Conservation (phyloP, 2,797 vertebrate species). For the Protonibea diacanthus region DNA sequence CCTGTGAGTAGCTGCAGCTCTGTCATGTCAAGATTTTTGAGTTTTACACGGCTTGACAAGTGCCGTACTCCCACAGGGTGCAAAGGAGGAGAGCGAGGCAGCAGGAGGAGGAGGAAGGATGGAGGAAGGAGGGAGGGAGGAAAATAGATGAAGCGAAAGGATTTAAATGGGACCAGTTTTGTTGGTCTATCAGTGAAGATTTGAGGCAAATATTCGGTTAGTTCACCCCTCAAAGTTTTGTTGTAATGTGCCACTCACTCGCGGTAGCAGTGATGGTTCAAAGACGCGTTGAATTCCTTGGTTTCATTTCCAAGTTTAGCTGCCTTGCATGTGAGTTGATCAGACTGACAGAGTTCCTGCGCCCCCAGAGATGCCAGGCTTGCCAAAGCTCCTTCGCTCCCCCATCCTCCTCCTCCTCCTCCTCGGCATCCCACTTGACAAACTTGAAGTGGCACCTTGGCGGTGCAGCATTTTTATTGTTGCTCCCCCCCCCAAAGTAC, state of each 20-base stretch:
- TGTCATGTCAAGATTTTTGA: slow-evolving; percentile 67
- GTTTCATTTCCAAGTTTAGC: slow-evolving; percentile 51
- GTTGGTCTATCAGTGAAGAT: slow-evolving; percentile 27
- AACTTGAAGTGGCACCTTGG: slow-evolving; percentile 84
- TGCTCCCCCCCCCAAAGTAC: slow-evolving; percentile 24
- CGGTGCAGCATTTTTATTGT: slow-evolving; percentile 58
- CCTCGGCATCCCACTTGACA: slow-evolving; percentile 75
- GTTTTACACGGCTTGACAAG: slow-evolving; percentile 71
- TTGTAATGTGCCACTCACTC: slow-evolving; percentile 25
- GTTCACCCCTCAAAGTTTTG: slow-evolving; percentile 7
- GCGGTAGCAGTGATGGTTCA: slow-evolving; percentile 24
- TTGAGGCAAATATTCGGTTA: slow-evolving; percentile 18
- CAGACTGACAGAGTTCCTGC: slow-evolving; percentile 85
- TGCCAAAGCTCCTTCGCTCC: slow-evolving; percentile 66
- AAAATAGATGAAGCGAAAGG: slow-evolving; percentile 9
- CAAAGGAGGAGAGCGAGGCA: slow-evolving; percentile 9
- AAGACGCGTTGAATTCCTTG: slow-evolving; percentile 35
- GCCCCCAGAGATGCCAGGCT: slow-evolving; percentile 72
- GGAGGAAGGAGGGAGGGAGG: background rate
- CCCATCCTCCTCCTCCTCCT: slow-evolving; percentile 72
- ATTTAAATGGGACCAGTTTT: slow-evolving; percentile 31
- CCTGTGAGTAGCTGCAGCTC: slow-evolving; percentile 57
- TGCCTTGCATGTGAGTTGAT: slow-evolving; percentile 79
- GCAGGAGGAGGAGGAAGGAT: background rate
- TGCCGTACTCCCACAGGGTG: slow-evolving; percentile 56